These are phyloP conservation scores for Diogma glabrata DNA, from an alignment of 2,888 invertebrate genomes.

Conservation along the genomic window DNA sequence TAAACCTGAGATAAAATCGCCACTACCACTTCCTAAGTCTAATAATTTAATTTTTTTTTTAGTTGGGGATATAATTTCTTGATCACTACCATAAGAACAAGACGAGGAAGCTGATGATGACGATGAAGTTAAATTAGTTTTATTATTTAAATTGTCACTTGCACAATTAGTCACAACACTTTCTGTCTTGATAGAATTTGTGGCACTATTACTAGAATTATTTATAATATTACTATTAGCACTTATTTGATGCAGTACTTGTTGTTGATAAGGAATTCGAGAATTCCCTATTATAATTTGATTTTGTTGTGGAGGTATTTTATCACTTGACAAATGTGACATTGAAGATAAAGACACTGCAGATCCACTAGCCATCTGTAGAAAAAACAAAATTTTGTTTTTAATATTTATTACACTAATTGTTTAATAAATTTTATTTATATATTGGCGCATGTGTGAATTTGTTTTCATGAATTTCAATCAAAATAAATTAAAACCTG, in stretches of 20 bases:
- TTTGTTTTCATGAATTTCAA: no score
- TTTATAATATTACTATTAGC: conserved; percentile 13
- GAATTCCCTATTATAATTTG: conserved; percentile 4
- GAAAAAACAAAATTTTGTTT: conserved; percentile 3
- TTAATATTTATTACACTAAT: no score
- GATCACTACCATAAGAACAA: conserved; percentile 7
- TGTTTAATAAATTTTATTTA: no score
- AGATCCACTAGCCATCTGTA: conserved; percentile 21
- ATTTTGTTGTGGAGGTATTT: conserved; percentile 20
- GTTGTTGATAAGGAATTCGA: conserved; percentile 13
- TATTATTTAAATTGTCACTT: conserved; percentile 6
- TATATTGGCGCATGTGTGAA: no score
- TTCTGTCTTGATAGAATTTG: conserved; percentile 6
- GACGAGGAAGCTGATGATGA: conserved; percentile 6
- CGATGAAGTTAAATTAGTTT: conserved; percentile 7
- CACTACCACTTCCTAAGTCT: conserved; percentile 20
- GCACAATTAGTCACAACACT: conserved; percentile 9
- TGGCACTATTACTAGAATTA: conserved; percentile 16
- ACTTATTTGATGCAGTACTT: conserved; percentile 23
- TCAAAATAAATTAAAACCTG: no score
- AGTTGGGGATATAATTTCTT: background rate
- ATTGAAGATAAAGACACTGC: conserved; percentile 23
- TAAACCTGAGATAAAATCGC: conserved; percentile 42
- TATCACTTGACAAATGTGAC: conserved; percentile 16
- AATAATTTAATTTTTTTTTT: conserved; percentile 7